Conservation (phyloP, 2,888 invertebrate genomes). For the Aleiodes alternator region DNA sequence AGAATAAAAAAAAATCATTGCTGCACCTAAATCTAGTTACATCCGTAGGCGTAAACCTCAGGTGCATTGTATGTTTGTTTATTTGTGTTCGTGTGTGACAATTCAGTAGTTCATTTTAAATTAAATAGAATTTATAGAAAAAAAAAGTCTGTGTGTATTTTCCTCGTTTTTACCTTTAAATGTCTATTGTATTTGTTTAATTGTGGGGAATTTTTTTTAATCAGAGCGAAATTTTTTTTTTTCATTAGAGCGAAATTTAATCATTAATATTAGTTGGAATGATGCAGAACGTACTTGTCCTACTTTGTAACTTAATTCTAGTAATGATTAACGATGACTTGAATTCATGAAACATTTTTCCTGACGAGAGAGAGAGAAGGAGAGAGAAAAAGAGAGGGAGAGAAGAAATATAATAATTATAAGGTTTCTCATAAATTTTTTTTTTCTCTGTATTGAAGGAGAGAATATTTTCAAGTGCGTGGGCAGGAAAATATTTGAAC, state of each 20-base stretch:
- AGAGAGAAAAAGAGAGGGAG: too few species aligned
- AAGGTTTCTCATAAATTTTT: too few species aligned
- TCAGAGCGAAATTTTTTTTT: not conserved
- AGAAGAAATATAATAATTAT: too few species aligned
- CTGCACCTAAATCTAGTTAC: conserved; percentile 33
- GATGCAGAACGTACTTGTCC: conserved; percentile 29
- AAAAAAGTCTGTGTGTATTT: not conserved
- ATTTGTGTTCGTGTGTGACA: not conserved
- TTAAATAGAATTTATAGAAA: not conserved
- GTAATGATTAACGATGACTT: conserved; percentile 37
- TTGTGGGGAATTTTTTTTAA: not conserved
- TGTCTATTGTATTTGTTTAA: not conserved
- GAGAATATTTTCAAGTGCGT: not conserved
- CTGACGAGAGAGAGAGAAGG: too few species aligned
- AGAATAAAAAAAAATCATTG: not conserved
- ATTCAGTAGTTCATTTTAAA: conserved; percentile 2
- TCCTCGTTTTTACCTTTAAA: not conserved
- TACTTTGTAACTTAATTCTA: conserved; percentile 27
- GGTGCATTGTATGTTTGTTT: conserved; percentile 32
- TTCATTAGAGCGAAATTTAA: conserved; percentile 25
- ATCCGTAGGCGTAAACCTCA: conserved; percentile 41
- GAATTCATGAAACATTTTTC: not conserved
- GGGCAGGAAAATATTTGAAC: not conserved
- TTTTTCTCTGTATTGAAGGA: too few species aligned
- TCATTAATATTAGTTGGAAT: conserved; percentile 21